Evolutionary conservation across 2,113 vertebrate genomes (phyloP).

Genomic region (Plecturocebus donacophilus): DNA sequence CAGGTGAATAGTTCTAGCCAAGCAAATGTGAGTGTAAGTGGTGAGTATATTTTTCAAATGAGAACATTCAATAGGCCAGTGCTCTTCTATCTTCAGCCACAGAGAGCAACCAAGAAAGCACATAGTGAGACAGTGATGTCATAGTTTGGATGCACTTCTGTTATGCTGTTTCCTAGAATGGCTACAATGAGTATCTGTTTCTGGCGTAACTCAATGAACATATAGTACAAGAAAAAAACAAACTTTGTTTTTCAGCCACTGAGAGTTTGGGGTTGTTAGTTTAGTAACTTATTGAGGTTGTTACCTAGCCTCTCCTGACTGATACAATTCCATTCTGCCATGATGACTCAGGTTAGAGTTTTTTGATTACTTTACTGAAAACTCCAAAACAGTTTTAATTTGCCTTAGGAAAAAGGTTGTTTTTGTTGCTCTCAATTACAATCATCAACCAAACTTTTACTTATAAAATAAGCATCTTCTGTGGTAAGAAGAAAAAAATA

Average conservation of each 20-base stretch:
- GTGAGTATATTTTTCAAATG: not conserved
- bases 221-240: not conserved
- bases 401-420: not conserved
- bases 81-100: not conserved
- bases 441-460: not conserved
- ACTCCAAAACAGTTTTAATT: not conserved
- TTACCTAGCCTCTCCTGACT: not conserved
- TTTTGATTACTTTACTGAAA: not conserved
- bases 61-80: not conserved
- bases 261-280: not conserved
- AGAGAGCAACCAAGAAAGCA: not conserved
- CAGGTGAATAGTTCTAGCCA: not conserved
- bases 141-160: not conserved
- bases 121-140: not conserved
- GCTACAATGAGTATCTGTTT: not conserved
- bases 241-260: not conserved
- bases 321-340: not conserved
- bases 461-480: not conserved
- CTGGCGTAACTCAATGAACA: not conserved
- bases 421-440: slow-evolving; percentile 22
- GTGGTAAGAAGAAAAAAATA: not conserved
- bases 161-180: not conserved
- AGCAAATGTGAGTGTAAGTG: not conserved
- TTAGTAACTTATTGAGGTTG: not conserved
- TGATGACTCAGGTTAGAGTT: not conserved